phyloP scores from a whole-genome alignment of 2,797 vertebrate species.

The Melanotaenia parkinsoni region DNA sequence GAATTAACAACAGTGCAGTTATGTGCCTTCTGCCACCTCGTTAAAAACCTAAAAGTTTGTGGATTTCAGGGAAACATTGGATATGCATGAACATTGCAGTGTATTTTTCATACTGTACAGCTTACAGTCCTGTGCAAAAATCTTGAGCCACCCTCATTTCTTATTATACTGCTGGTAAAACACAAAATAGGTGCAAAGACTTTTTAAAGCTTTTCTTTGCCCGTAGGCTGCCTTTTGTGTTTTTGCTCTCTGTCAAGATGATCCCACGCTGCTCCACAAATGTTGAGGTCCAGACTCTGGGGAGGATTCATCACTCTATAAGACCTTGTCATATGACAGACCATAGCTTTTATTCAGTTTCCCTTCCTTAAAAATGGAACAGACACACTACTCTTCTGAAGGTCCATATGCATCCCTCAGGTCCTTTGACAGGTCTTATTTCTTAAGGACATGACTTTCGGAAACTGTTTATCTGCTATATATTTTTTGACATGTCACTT shows the following conservation, averaged over 20 bases:
- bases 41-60: constrained; percentile 12
- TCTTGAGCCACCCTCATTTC: background rate
- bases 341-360: background rate
- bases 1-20: background rate
- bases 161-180: background rate
- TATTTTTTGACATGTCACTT: background rate
- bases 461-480: too few relatives aligned
- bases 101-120: background rate
- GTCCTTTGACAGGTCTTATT: too few relatives aligned
- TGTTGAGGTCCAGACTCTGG: background rate
- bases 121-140: background rate
- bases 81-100: background rate
- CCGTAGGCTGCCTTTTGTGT: background rate
- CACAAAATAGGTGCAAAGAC: background rate
- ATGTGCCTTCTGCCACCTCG: background rate
- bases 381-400: background rate
- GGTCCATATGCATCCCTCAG: background rate
- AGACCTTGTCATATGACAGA: background rate
- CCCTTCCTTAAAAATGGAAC: background rate
- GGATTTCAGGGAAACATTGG: background rate
- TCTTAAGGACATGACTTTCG: background rate
- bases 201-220: background rate
- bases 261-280: background rate
- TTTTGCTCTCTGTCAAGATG: background rate
- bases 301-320: background rate